Conservation (phyloP, 2,888 invertebrate species). For the Callinectes sapidus region DNA sequence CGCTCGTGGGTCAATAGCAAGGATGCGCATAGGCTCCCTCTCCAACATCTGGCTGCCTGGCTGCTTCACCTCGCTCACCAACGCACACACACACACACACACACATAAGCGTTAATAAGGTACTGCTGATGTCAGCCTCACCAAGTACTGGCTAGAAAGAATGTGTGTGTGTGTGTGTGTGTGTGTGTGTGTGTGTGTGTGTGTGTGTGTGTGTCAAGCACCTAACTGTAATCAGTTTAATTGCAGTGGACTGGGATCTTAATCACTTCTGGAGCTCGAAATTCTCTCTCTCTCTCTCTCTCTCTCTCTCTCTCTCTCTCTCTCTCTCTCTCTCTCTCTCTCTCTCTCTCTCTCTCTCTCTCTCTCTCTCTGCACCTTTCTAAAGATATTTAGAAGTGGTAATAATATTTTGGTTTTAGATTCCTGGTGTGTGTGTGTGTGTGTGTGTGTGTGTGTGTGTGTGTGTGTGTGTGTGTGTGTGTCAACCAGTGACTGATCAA, state of each 20-base stretch:
- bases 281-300: not conserved
- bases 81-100: not conserved
- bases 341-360: conserved; percentile 17
- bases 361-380: not conserved
- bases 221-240: conserved; percentile 20
- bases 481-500: not conserved
- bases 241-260: conserved; percentile 21
- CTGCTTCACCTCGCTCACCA: not conserved
- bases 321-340: conserved; percentile 3
- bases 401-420: not conserved
- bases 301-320: not conserved
- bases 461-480: not conserved
- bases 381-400: not conserved
- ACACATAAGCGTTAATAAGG: not conserved
- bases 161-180: conserved; percentile 13
- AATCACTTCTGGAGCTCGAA: conserved; percentile 4
- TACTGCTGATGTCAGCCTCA: not conserved
- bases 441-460: conserved; percentile 1
- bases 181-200: not conserved
- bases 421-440: not conserved
- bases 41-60: not conserved
- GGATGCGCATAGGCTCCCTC: not conserved
- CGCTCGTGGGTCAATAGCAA: not conserved
- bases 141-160: not conserved
- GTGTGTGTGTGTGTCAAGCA: not conserved